These are phyloP conservation scores for Phrixothrix hirtus DNA, from an alignment of 2,888 invertebrate genomes.

Conservation along the genomic window DNA sequence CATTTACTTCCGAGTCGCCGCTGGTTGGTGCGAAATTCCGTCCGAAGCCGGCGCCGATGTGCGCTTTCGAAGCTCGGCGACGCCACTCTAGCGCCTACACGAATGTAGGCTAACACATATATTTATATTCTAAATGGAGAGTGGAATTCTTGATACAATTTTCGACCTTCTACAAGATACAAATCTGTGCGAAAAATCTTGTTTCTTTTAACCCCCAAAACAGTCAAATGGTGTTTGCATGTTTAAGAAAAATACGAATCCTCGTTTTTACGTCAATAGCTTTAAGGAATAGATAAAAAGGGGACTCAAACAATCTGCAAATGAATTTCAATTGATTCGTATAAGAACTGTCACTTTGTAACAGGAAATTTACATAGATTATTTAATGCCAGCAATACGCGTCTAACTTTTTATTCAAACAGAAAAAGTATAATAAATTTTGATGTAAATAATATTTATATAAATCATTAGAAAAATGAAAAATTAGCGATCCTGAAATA, in stretches of 20 bases:
- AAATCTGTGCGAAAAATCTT: slow-evolving; percentile 38
- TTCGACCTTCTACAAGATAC: slow-evolving; percentile 40
- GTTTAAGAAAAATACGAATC: slow-evolving; percentile 21
- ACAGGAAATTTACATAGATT: too few species aligned
- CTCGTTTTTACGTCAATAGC: slow-evolving; percentile 18
- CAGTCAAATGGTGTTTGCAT: slow-evolving; percentile 25
- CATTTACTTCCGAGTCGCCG: slow-evolving; percentile 34
- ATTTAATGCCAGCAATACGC: too few species aligned
- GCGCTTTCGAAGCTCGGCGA: slow-evolving; percentile 36
- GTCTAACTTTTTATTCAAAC: too few species aligned
- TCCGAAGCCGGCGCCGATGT: slow-evolving; percentile 33
- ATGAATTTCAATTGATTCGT: not conserved
- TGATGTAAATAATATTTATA: not conserved
- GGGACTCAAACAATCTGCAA: not conserved
- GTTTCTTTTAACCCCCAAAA: slow-evolving; percentile 33
- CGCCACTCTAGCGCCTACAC: slow-evolving; percentile 37
- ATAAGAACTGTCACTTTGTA: not conserved
- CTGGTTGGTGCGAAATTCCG: slow-evolving; percentile 31
- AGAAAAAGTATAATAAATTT: too few species aligned
- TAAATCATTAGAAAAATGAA: not conserved
- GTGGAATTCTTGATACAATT: slow-evolving; percentile 41
- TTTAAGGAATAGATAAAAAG: slow-evolving; percentile 1
- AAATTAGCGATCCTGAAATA: not conserved
- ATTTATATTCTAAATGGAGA: slow-evolving; percentile 43
- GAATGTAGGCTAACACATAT: slow-evolving; percentile 41